Evolutionary conservation across 2,888 invertebrate species (phyloP), one percentile per base, ranked within the genome.

Genomic region (Incurvaria masculella): DNA sequence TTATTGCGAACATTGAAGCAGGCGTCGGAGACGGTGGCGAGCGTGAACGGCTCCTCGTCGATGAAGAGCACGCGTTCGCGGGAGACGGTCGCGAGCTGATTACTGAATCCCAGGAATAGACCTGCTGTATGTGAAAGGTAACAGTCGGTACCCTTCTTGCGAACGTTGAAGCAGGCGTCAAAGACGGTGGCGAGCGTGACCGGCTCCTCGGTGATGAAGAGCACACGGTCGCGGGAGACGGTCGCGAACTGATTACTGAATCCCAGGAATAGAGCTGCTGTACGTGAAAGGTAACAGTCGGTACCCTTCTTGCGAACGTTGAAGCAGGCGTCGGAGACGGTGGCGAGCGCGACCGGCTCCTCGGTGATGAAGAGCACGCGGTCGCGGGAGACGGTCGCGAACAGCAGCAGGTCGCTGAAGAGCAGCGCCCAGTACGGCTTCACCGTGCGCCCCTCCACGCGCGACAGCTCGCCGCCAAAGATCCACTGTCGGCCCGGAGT

Each of bases 401-500:
- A 92, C 4, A 94, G 82, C 11, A 94, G 81, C 43, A 94, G 82
- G 66, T 94, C 93, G 56, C 87, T 89, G 64, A 94, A 89, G 42
- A 94, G 78, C 49, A 94, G 72, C 1, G 91, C 90, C 93, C 93
- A 93, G 63, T 89, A 91, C 1, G 91, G 89, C 52, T 91, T 83
- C 21, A 91, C 81, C 2, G 88, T 85, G 42, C 92, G 81, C 1
- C 92, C 91, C 71, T 93, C 93, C 2, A 92, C 88, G 53, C 91
- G 82, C 11, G 88, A 87, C 21, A 94, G 70, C 59, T 93, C 92
- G 0, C 93, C 92, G 4, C 92, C 93, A 58, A 93, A 93, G 49
- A 94, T 89, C 93, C 93, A 93, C 67, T 92, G 92, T 45, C 93
- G 82, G 21, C 91, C 91, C 45, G 89, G 87, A 58, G 89, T 87